phyloP scores from a whole-genome alignment of 1,140 invertebrate genomes.

The Colletes gigas region DNA sequence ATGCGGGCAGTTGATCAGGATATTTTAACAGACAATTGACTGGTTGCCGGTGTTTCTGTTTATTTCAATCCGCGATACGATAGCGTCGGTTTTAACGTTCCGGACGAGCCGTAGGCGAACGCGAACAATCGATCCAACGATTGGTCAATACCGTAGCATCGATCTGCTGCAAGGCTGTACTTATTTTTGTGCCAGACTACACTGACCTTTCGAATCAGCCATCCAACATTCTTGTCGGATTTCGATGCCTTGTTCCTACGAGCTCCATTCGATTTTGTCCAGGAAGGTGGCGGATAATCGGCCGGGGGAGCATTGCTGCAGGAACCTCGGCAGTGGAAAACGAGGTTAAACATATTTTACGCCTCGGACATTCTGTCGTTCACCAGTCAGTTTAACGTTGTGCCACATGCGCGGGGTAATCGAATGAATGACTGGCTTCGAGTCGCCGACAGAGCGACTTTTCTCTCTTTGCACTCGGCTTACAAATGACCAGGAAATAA shows the following conservation, averaged over 20 bases:
- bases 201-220: constrained; percentile 16
- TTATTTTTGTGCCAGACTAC: constrained; percentile 21
- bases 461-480: neutral
- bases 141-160: constrained; percentile 25
- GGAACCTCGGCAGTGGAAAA: neutral
- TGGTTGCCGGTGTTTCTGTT: too few species aligned
- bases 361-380: constrained; percentile 32
- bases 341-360: constrained; percentile 37
- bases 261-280: constrained; percentile 7
- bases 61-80: too few species aligned
- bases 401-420: neutral
- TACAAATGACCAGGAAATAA: too few species aligned
- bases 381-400: constrained; percentile 39
- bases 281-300: neutral
- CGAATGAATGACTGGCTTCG: neutral
- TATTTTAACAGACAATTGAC: too few species aligned
- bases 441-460: neutral
- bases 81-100: too few species aligned
- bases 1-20: too few species aligned
- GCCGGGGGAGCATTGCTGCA: neutral
- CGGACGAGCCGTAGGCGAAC: too few species aligned
- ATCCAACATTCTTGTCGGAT: constrained; percentile 19
- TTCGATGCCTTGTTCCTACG: neutral
- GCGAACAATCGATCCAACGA: constrained; percentile 29
- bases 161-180: constrained; percentile 23